Percentiles rank a stretch among this genome's conserved stretches.
phyloP scores from a whole-genome alignment of 2,888 invertebrate genomes.

The Lasioglossum lativentre region DNA sequence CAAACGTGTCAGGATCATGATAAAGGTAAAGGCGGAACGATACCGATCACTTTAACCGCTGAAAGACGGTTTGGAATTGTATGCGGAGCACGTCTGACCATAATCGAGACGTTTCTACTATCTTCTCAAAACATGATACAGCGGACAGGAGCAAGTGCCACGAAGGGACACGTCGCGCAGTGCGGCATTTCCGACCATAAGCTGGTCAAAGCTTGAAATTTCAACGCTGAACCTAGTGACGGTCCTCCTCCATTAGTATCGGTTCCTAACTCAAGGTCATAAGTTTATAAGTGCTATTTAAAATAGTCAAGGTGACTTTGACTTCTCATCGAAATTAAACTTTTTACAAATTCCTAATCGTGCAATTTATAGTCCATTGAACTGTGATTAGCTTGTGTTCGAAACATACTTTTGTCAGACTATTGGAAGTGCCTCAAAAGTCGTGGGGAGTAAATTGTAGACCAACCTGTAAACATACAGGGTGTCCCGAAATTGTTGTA shows the following conservation, averaged over 20 bases:
- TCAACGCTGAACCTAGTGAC: not conserved
- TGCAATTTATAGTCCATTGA: no score
- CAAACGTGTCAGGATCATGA: constrained; percentile 52
- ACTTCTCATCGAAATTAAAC: no score
- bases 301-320: no score
- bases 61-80: constrained; percentile 33
- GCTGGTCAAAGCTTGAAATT: not conserved
- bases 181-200: not conserved
- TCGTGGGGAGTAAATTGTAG: no score
- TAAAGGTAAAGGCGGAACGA: constrained; percentile 39
- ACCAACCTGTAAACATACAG: no score
- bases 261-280: not conserved
- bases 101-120: constrained; percentile 61
- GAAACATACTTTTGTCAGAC: no score
- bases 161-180: constrained; percentile 23
- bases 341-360: no score
- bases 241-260: not conserved
- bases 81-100: constrained; percentile 61
- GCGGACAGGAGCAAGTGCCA: constrained; percentile 19
- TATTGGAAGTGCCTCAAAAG: no score
- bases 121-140: constrained; percentile 42
- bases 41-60: constrained; percentile 43
- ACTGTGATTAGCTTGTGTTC: no score
- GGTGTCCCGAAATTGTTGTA: no score
- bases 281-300: no score